phyloP scores from a whole-genome alignment of 2,113 vertebrate genomes.

The Sylvilagus bachmani region DNA sequence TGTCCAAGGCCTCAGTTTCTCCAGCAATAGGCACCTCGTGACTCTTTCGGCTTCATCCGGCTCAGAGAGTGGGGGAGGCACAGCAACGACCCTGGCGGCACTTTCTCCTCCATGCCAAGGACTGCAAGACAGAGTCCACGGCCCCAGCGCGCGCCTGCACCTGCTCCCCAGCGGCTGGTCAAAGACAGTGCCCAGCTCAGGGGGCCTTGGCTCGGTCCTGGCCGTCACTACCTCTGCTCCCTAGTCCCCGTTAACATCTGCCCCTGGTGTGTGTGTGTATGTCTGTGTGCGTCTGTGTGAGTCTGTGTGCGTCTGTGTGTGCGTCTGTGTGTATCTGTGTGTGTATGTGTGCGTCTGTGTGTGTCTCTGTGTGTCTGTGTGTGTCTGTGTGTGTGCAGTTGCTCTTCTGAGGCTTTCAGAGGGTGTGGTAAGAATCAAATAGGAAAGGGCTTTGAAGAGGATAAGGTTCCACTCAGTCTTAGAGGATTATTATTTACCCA shows the following conservation, averaged over 20 bases:
- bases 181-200: rapidly evolving
- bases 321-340: rapidly evolving
- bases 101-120: not conserved
- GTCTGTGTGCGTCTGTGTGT: not conserved
- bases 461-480: constrained; percentile 27
- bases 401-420: not conserved
- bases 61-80: not conserved
- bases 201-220: not conserved
- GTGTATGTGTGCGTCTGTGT: too few relatives aligned
- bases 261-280: too few relatives aligned
- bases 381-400: not conserved
- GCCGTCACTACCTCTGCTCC: not conserved
- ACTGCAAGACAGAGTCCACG: not conserved
- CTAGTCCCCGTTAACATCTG: not conserved
- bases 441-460: not conserved
- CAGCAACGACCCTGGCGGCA: not conserved
- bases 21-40: not conserved
- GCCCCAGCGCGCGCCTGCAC: not conserved
- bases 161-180: not conserved
- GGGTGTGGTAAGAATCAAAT: not conserved
- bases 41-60: not conserved
- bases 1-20: not conserved
- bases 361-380: too few relatives aligned
- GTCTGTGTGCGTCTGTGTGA: not conserved
- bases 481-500: constrained; percentile 35